Percentiles rank a stretch among this genome's conserved stretches.
Evolutionary conservation across 2,113 vertebrate genomes (phyloP).

Genomic region (Callipepla californica): DNA sequence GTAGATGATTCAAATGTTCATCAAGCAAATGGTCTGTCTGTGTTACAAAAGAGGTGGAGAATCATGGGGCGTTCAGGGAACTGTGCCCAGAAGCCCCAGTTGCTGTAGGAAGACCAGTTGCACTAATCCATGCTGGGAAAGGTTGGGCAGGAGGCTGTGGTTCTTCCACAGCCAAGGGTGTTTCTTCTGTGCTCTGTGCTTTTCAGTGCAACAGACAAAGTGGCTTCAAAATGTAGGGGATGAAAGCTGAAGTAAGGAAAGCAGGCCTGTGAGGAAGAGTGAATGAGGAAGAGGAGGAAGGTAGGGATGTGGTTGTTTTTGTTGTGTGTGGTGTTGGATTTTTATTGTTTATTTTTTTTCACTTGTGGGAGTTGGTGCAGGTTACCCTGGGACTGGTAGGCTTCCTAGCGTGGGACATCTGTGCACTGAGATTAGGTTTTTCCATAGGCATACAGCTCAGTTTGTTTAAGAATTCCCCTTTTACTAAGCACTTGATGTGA

Average conservation of each 20-base stretch:
- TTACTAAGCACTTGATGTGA: background rate
- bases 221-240: background rate
- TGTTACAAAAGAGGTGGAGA: conserved; percentile 21
- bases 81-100: conserved; percentile 28
- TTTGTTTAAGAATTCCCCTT: background rate
- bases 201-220: background rate
- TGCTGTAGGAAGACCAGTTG: conserved; percentile 26
- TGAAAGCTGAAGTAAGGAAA: background rate
- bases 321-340: too few species aligned
- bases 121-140: background rate
- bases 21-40: conserved; percentile 2
- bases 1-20: conserved; percentile 26
- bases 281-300: background rate
- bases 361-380: background rate
- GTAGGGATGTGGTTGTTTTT: background rate
- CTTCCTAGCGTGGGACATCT: background rate
- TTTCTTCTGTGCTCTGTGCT: background rate
- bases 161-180: background rate
- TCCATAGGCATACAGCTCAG: background rate
- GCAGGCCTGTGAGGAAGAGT: background rate
- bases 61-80: background rate
- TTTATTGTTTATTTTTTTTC: too few species aligned
- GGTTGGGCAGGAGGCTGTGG: conserved; percentile 16
- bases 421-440: background rate
- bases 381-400: background rate